Evolutionary conservation across 2,888 invertebrate genomes (phyloP), one percentile per base, ranked within the genome.

Genomic region (Tipula unca): DNA sequence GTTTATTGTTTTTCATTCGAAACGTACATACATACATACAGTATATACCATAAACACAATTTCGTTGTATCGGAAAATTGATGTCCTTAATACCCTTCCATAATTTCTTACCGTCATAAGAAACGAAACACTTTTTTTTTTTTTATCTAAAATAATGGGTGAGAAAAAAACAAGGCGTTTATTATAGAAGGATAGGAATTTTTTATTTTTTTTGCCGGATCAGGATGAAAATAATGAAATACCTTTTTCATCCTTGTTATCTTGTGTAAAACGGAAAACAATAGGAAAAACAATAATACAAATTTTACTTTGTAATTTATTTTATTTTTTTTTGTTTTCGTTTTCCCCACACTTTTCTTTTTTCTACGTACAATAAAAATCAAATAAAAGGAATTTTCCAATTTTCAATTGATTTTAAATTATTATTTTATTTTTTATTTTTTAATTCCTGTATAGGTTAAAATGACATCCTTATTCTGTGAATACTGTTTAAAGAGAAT

Each of bases 381-480:
- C 69, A 69, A 69, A 25, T 69, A 69, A 69, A 69, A 69, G 69
- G 69, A 69, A 69, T 69, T 69, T 69, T 25, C 69, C 69, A 25
- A 69, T 69, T 69, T 69, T 69, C 69, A 69, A 69, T 69, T 69
- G 69, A 69, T 69, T 69, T 69, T 69, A 69, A 25, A 69, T 25
- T 69, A 48, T 17, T 17, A 69, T 69, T 69, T 69, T 69, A 25
- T 32, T 32, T 32, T 32, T n/a, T n/a, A n/a, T n/a, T n/a, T 69
- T 69, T 69, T 69, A 69, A 69, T 69, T 69, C 69, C 69, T 69
- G 69, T 69, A 69, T 69, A 69, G 69, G 69, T 69, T 69, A 69
- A 69, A 69, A 69, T 69, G 69, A 69, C 69, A 69, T 69, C 69
- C 69, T 69, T 69, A 69, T 25, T 69, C 25, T 69, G 25, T 69